phyloP scores from a whole-genome alignment of 1,140 invertebrate genomes.

The Pogonomyrmex barbatus region DNA sequence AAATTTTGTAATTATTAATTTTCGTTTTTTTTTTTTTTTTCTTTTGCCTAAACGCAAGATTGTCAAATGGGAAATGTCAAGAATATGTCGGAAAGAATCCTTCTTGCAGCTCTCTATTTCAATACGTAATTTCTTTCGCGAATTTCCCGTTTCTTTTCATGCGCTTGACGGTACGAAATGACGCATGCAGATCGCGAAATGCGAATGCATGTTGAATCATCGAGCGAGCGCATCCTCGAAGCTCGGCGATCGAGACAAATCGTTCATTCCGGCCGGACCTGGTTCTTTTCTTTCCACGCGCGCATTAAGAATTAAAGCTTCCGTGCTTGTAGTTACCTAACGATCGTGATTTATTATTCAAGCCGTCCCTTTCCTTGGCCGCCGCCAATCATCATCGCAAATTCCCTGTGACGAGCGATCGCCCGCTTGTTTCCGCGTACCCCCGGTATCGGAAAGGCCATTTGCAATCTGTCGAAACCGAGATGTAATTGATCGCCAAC shows the following conservation, averaged over 20 bases:
- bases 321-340: constrained; percentile 79
- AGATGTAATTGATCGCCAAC: constrained; percentile 54
- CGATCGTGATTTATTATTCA: constrained; percentile 80
- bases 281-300: constrained; percentile 44
- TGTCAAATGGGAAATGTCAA: neutral
- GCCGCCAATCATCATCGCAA: constrained; percentile 73
- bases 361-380: constrained; percentile 68
- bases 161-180: constrained; percentile 14
- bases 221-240: constrained; percentile 39
- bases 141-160: constrained; percentile 14
- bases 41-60: neutral
- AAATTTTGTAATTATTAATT: neutral
- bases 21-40: neutral
- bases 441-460: constrained; percentile 57
- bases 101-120: neutral
- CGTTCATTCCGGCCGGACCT: constrained; percentile 32
- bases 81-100: neutral
- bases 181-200: constrained; percentile 26
- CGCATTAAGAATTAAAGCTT: constrained; percentile 80
- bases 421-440: constrained; percentile 52
- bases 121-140: neutral
- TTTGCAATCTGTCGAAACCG: constrained; percentile 61
- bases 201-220: constrained; percentile 38
- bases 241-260: constrained; percentile 65
- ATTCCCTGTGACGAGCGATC: constrained; percentile 78